These are phyloP conservation scores for Potamilus streckersoni DNA, from an alignment of 1,140 invertebrate species.

Conservation along the genomic window DNA sequence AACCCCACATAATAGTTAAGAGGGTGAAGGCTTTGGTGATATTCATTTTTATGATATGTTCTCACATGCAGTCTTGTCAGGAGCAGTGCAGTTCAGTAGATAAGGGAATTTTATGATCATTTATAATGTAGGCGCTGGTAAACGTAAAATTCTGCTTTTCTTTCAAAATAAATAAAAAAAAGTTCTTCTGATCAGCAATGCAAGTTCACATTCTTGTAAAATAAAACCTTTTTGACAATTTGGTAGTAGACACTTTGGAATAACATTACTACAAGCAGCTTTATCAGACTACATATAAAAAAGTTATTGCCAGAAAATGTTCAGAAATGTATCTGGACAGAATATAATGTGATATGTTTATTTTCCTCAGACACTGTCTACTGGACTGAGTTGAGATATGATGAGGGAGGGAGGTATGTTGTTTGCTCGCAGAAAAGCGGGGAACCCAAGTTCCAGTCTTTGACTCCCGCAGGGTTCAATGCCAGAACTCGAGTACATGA, in stretches of 20 bases:
- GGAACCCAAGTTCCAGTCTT: constrained; percentile 33
- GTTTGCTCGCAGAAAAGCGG: constrained; percentile 49
- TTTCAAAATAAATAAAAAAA: neutral
- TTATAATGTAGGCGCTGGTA: too few species aligned
- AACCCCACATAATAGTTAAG: too few species aligned
- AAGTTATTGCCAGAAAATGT: neutral
- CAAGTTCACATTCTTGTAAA: neutral
- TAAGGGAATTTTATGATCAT: too few species aligned
- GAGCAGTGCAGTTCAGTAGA: too few species aligned
- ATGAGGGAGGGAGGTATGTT: constrained; percentile 58
- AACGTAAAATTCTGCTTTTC: neutral
- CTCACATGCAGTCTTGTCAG: too few species aligned
- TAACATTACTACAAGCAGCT: neutral
- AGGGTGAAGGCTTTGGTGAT: too few species aligned
- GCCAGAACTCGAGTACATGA: constrained; percentile 66
- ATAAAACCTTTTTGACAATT: neutral
- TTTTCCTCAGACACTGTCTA: constrained; percentile 54
- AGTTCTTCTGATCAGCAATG: neutral
- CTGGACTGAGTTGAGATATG: constrained; percentile 58
- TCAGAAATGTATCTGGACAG: neutral
- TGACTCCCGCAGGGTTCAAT: constrained; percentile 62
- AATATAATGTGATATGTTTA: neutral
- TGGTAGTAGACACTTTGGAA: neutral
- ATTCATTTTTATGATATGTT: too few species aligned
- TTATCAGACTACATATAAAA: neutral